Evolutionary conservation across 2,113 vertebrate genomes (phyloP).

Genomic region (Aplodontia rufa): DNA sequence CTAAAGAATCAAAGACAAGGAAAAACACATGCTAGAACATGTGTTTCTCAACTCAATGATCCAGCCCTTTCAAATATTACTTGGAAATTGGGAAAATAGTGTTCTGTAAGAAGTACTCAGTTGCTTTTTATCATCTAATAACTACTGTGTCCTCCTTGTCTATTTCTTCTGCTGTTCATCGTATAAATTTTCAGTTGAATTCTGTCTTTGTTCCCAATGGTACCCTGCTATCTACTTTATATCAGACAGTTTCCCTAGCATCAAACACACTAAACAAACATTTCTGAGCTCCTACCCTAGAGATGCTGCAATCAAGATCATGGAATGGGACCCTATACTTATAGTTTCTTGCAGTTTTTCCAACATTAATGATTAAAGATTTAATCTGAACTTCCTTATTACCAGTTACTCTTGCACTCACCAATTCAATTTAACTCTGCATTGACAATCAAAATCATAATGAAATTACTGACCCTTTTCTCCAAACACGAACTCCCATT

Average conservation of each 20-base stretch:
- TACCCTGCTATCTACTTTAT: background rate
- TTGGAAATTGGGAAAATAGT: background rate
- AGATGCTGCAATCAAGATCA: background rate
- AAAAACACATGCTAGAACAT: slow-evolving; percentile 1
- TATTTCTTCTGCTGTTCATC: background rate
- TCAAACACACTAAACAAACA: background rate
- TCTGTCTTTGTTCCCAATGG: background rate
- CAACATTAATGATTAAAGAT: background rate
- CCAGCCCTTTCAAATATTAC: background rate
- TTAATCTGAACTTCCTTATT: background rate
- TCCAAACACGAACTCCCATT: background rate
- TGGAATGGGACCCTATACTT: background rate
- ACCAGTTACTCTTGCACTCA: background rate
- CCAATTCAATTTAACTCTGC: slow-evolving; percentile 8
- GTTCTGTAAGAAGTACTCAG: background rate
- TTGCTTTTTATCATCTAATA: slow-evolving; percentile 22
- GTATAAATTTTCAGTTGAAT: slow-evolving; percentile 7
- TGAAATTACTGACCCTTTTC: background rate
- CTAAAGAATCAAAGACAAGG: background rate
- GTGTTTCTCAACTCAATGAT: background rate
- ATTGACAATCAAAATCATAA: background rate
- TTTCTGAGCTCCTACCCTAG: background rate
- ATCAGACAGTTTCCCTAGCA: slow-evolving; percentile 29
- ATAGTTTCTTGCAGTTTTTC: background rate
- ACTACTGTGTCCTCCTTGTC: background rate